Base-by-base conservation (phyloP, 2,888 invertebrate genomes). In the Cactoblastis cactorum region DNA sequence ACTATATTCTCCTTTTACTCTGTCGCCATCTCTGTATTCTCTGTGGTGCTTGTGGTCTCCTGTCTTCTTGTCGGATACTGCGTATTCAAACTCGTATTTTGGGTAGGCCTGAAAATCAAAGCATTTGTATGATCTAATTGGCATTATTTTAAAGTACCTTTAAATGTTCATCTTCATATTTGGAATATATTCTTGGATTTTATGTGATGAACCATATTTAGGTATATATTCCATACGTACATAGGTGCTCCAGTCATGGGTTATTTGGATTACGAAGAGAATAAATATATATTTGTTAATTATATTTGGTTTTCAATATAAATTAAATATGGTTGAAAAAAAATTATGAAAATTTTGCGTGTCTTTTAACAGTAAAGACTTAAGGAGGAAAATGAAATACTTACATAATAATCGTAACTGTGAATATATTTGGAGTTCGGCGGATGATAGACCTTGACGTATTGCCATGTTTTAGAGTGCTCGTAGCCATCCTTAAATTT, bases 51-150 rank as follows among this genome's bases (percentile, higher is more conserved):
- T 92, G 55, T 90, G 88, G 61, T 92, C 92, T 6, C 91, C 91
- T 0, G 91, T 91, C 56, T 90, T 89, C 51, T 86, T 86, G 52
- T 92, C 92, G 3, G 91, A 88, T 47, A 92, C 92, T 24, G 91
- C 88, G 56, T 92, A 91, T 64, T 91, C 90, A 65, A 91, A 91
- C 66, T 91, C 90, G 65, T 92, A 91, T 77, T 91, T 91, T 18
- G 92, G 92, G 62, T 91, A 91, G 0, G 89, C 66, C 83, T 90
- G 62, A 3, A 55, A 61, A 50, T 15, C 9, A 4, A 45, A 15
- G 49, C 33, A 17, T 17, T 11, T 39, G 8, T 39, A 19, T 39
- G 19, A 12, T 9, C 0, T 11, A n/a, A 22, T 19, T 41, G 11
- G 5, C 12, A 2, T 3, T 19, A 6, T 11, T n/a, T 1, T 1